Percentiles rank a stretch among this genome's conserved stretches.
These are phyloP conservation scores for Enteromius treurensis DNA, from an alignment of 2,797 vertebrate species.

Conservation along the genomic window DNA sequence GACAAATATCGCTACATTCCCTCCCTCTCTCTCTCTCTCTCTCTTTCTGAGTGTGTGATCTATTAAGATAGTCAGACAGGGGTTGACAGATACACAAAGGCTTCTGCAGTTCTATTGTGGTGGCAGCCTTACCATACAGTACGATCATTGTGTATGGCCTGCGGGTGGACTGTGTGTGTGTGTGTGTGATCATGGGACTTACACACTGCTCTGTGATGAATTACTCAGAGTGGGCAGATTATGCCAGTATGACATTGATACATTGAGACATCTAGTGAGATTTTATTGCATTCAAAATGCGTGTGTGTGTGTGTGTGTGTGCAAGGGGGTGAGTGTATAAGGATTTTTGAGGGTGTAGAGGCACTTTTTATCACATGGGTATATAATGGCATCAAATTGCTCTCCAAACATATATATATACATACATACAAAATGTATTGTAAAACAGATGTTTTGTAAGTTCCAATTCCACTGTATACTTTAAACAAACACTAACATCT, in stretches of 20 bases:
- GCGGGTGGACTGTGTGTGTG: slow-evolving; percentile 48
- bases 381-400: not conserved
- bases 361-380: slow-evolving; percentile 23
- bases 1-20: slow-evolving; percentile 12
- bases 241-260: slow-evolving; percentile 80
- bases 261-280: slow-evolving; percentile 75
- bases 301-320: slow-evolving; percentile 36
- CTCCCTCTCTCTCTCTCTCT: slow-evolving; percentile 38
- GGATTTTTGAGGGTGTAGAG: slow-evolving; percentile 20
- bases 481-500: not conserved
- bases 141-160: slow-evolving; percentile 70
- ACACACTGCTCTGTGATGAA: slow-evolving; percentile 53
- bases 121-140: slow-evolving; percentile 69
- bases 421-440: not conserved
- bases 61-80: slow-evolving; percentile 59
- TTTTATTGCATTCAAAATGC: slow-evolving; percentile 48
- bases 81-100: slow-evolving; percentile 61
- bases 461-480: not conserved
- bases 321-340: slow-evolving; percentile 6
- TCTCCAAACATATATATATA: not conserved
- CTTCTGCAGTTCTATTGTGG: slow-evolving; percentile 61
- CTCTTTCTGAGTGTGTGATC: slow-evolving; percentile 53
- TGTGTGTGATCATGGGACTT: slow-evolving; percentile 41
- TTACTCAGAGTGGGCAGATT: slow-evolving; percentile 70
- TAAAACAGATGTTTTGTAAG: slow-evolving; percentile 5